Evolutionary conservation across 2,888 invertebrate species (phyloP), one percentile per base, ranked within the genome.

Genomic region (Ophion obscuratus): DNA sequence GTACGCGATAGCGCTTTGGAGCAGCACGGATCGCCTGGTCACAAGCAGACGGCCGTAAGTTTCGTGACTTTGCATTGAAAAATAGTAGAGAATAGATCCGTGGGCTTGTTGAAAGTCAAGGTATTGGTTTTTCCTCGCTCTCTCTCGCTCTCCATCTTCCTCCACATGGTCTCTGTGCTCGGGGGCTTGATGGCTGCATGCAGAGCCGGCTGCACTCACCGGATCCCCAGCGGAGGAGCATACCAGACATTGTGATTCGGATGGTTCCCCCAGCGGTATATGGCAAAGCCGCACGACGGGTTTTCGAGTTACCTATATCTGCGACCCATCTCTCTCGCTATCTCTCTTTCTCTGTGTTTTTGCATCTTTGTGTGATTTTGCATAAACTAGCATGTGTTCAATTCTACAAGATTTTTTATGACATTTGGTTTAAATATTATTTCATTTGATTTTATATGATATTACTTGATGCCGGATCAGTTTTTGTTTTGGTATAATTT

Each of bases 241-340:
- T 91, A 81, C 89, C 90, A 87, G 89, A 89, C 91, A 91, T 92
- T 91, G 91, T 90, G 89, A 88, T 86, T 84, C 89, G 74, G 87
- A 88, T 88, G 88, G 90, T 88, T 87, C 83, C 89, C 74, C 24
- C 70, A 83, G 44, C 61, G 24, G 57, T 57, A 71, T 79, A 73
- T 68, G 81, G 88, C 89, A 88, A 92, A 91, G 90, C 88, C 88
- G 88, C 87, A 88, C 85, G 85, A 92, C 92, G 90, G 88, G 90
- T 92, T 88, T 86, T 83, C 83, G 80, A 89, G 89, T 24, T 75
- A 74, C 74, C 67, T 53, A 14, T 20, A 9, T 66, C 17, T 36
- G 44, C 36, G 44, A 20, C 31, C 66, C 53, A 67, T 20, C 66
- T 64, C 53, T 36, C 31, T 74, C 74, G 61, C 53, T 17, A 2